Conservation (phyloP, 2,797 vertebrate species). For the Kryptolebias ocellatus region DNA sequence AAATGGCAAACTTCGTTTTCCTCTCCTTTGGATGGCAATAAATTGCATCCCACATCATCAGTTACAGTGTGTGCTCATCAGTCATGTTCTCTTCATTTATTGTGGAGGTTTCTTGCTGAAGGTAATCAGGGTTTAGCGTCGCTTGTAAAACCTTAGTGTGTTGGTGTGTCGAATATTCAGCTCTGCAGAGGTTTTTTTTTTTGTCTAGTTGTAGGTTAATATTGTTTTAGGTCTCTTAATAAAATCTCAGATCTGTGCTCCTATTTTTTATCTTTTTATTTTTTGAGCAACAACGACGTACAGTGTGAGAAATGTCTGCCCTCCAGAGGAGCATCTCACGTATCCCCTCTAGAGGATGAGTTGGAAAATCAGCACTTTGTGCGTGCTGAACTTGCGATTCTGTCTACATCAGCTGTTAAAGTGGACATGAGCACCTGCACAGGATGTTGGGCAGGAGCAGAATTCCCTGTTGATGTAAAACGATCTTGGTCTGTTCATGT, state of each 20-base stretch:
- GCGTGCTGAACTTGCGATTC: slow-evolving; percentile 24
- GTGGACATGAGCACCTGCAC: slow-evolving; percentile 20
- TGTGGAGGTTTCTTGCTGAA: slow-evolving; percentile 21
- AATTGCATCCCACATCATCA: background rate
- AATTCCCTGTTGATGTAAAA: slow-evolving; percentile 57
- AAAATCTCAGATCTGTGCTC: no score
- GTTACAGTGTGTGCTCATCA: background rate
- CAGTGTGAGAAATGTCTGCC: slow-evolving; percentile 8
- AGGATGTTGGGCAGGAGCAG: slow-evolving; percentile 53
- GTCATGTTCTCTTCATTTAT: background rate
- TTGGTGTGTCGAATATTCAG: background rate
- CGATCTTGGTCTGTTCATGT: slow-evolving; percentile 36
- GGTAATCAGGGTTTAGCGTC: background rate
- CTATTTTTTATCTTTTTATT: background rate
- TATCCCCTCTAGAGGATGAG: slow-evolving; percentile 6
- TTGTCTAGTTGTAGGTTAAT: no score
- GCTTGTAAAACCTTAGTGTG: background rate
- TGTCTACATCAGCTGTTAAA: slow-evolving; percentile 27
- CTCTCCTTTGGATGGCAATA: background rate
- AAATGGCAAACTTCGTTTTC: background rate
- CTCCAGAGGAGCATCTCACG: slow-evolving; percentile 15
- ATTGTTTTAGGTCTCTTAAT: no score
- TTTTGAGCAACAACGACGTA: background rate
- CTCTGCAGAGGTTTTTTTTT: no score
- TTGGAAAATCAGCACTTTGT: slow-evolving; percentile 9